A percentile compares a stretch with the other conserved stretches of the same genome.
Conservation (phyloP, 2,113 vertebrate genomes). For the Egretta garzetta region DNA sequence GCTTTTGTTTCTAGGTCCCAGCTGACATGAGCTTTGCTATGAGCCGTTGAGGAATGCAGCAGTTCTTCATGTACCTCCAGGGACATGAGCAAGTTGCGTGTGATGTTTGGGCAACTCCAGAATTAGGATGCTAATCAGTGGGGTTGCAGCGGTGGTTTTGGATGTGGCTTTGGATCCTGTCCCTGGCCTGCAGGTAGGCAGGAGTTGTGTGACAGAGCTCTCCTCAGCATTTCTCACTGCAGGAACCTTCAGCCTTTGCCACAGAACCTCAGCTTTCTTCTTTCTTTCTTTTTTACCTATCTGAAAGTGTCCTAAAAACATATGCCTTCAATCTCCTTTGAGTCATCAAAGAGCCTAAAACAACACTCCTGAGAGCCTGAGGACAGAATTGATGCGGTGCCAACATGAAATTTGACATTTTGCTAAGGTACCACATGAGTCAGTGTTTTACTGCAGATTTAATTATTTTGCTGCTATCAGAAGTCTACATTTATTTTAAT, state of each 20-base stretch:
- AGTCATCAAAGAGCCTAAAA: slow-evolving; percentile 7
- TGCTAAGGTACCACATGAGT: neutral
- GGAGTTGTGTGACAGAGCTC: neutral
- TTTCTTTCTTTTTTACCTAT: neutral
- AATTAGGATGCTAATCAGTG: neutral
- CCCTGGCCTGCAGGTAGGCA: neutral
- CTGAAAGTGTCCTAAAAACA: neutral
- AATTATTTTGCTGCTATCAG: slow-evolving; percentile 21
- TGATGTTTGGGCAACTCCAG: neutral
- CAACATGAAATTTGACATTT: slow-evolving; percentile 18
- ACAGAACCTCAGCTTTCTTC: neutral
- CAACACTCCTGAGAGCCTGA: neutral
- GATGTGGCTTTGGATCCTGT: neutral
- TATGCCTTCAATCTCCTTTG: neutral
- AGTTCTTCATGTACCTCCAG: neutral
- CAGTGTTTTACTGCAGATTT: neutral
- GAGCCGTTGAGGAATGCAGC: neutral
- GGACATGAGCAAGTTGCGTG: neutral
- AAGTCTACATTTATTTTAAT: neutral
- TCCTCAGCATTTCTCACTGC: neutral
- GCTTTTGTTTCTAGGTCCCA: neutral
- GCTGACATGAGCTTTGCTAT: neutral
- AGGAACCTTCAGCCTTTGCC: neutral
- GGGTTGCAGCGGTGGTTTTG: neutral
- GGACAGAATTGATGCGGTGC: neutral